A percentile compares a stretch with the other conserved stretches of the same genome.
Evolutionary conservation across 1,140 invertebrate species (phyloP).

Genomic region (Ooceraea biroi): DNA sequence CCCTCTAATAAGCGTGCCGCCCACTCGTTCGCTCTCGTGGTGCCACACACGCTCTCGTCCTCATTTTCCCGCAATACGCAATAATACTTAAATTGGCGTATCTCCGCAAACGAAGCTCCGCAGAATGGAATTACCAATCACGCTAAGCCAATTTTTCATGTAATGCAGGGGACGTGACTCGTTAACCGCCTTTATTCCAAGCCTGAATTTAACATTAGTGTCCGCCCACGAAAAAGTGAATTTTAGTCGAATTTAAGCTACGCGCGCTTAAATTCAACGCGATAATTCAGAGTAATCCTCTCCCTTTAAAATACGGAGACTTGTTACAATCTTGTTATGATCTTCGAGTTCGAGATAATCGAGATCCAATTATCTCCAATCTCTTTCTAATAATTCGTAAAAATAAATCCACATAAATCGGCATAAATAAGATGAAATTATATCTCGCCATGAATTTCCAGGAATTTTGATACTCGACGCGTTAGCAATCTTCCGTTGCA

Average conservation of each 20-base stretch:
- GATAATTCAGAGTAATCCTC: neutral
- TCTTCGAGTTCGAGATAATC: no score
- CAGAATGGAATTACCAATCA: constrained; percentile 57
- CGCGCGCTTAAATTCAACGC: neutral
- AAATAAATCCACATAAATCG: no score
- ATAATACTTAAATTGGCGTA: constrained; percentile 50
- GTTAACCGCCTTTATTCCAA: constrained; percentile 30
- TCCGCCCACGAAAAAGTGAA: neutral
- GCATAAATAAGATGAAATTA: no score
- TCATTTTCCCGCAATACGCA: constrained; percentile 16
- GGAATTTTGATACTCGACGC: neutral
- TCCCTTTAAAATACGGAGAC: neutral
- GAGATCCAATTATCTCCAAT: no score
- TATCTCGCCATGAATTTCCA: neutral
- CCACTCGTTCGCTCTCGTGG: constrained; percentile 30
- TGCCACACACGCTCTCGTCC: neutral
- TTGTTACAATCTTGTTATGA: no score
- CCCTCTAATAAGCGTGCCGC: constrained; percentile 54
- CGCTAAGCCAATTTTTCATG: constrained; percentile 40
- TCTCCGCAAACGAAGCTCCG: constrained; percentile 45
- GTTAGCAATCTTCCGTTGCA: neutral
- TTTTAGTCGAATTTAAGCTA: neutral
- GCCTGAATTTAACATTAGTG: constrained; percentile 5
- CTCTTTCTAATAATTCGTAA: no score
- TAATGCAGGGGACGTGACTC: neutral